Evolutionary conservation across 2,888 invertebrate genomes (phyloP).

Genomic region (Globia sparganii): DNA sequence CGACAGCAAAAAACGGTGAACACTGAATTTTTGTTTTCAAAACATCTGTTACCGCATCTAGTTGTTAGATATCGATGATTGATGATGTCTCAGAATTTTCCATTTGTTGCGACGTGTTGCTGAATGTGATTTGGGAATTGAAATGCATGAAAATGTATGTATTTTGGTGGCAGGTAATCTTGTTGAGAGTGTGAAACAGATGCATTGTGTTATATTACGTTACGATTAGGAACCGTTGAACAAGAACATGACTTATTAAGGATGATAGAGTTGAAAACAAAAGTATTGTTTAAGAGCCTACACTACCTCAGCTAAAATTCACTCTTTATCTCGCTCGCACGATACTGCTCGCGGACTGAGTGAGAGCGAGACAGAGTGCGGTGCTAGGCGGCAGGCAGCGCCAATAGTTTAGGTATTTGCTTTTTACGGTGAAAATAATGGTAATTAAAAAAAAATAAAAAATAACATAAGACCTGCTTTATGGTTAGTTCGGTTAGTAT

Average conservation of each 20-base stretch:
- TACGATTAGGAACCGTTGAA: not conserved
- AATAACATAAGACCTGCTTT: too few species aligned
- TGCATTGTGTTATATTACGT: not conserved
- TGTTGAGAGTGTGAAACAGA: not conserved
- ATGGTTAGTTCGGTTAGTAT: too few species aligned
- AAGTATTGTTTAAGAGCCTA: not conserved
- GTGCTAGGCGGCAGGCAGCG: too few species aligned
- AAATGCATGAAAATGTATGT: slow-evolving; percentile 23
- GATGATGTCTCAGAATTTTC: slow-evolving; percentile 41
- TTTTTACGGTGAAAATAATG: too few species aligned
- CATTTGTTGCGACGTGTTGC: slow-evolving; percentile 23
- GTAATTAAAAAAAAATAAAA: too few species aligned
- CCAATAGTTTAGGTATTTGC: too few species aligned
- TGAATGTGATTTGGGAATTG: slow-evolving; percentile 34
- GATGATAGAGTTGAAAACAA: not conserved
- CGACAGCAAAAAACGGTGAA: not conserved
- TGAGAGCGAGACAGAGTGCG: too few species aligned
- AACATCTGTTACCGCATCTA: slow-evolving; percentile 26
- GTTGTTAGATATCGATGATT: slow-evolving; percentile 19
- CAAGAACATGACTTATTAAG: not conserved
- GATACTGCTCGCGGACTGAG: too few species aligned
- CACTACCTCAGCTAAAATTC: too few species aligned
- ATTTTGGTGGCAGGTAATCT: slow-evolving; percentile 5
- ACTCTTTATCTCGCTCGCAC: too few species aligned
- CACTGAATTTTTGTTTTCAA: not conserved